Percentiles rank a stretch among this genome's conserved stretches.
Conservation (phyloP, 2,113 vertebrate species). For the Globicephala melas region DNA sequence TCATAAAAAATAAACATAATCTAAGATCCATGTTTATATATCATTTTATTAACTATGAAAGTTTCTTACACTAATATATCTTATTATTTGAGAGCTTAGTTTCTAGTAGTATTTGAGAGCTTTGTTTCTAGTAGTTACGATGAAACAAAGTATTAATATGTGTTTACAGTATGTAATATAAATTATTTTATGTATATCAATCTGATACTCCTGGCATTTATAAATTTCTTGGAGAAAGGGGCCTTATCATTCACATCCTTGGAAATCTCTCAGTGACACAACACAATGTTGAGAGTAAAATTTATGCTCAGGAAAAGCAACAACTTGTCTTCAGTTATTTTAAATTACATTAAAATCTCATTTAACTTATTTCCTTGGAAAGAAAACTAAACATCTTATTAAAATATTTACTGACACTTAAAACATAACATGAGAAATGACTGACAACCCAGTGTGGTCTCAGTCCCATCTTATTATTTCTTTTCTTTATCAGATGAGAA, state of each 20-base stretch:
- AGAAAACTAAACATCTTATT: not conserved
- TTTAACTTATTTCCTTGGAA: not conserved
- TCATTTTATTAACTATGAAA: not conserved
- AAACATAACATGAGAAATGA: not conserved
- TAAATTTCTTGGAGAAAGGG: not conserved
- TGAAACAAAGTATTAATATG: not conserved
- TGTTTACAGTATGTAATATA: not conserved
- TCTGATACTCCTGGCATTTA: not conserved
- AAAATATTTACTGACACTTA: not conserved
- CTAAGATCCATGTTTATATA: not conserved
- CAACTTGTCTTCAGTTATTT: not conserved
- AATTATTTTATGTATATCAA: not conserved
- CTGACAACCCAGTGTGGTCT: not conserved
- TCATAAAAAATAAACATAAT: not conserved
- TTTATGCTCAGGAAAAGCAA: not conserved
- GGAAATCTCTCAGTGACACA: not conserved
- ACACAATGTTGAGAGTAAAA: not conserved
- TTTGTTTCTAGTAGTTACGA: not conserved
- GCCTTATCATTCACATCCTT: not conserved
- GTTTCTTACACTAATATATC: not conserved
- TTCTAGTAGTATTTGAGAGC: not conserved
- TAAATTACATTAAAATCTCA: not conserved
- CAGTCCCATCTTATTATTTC: not conserved
- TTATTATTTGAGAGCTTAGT: not conserved
- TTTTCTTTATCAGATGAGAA: conserved; percentile 3